phyloP scores from a whole-genome alignment of 2,888 invertebrate species.

The Scrobipalpa atriplicella region DNA sequence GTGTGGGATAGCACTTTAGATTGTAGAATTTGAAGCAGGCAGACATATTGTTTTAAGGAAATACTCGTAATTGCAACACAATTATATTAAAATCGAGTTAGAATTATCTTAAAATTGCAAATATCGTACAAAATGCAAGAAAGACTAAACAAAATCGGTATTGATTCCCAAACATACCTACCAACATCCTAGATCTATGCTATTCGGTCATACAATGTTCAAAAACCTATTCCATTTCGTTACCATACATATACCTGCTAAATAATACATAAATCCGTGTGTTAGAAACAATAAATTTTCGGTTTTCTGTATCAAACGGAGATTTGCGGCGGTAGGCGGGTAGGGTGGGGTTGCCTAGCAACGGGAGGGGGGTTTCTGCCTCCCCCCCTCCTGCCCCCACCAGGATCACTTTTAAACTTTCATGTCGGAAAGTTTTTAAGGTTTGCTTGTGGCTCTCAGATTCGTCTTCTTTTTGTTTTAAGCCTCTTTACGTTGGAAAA shows the following conservation, averaged over 20 bases:
- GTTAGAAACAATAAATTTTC: constrained; percentile 73
- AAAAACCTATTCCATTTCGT: constrained; percentile 6
- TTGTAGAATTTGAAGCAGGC: neutral
- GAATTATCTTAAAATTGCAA: too few species aligned
- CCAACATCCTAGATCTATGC: neutral
- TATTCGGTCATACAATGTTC: constrained; percentile 6
- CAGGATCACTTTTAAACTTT: constrained; percentile 82
- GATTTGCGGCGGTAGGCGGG: constrained; percentile 74
- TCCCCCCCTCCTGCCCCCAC: constrained; percentile 46
- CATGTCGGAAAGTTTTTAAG: constrained; percentile 81
- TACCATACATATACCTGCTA: constrained; percentile 18
- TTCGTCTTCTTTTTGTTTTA: constrained; percentile 75
- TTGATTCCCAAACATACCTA: neutral
- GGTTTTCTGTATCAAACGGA: constrained; percentile 72
- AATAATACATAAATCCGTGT: constrained; percentile 48
- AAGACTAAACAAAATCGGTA: neutral
- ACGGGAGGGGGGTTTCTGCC: constrained; percentile 43
- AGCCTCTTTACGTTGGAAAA: constrained; percentile 60
- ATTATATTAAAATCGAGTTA: too few species aligned
- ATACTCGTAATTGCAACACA: too few species aligned
- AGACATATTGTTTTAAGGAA: too few species aligned
- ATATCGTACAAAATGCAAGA: neutral
- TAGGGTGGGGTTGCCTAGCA: constrained; percentile 73
- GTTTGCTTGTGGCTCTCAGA: constrained; percentile 77
- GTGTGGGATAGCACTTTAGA: neutral